Conservation (phyloP, 2,797 vertebrate genomes). For the Paedocypris micromegethes region DNA sequence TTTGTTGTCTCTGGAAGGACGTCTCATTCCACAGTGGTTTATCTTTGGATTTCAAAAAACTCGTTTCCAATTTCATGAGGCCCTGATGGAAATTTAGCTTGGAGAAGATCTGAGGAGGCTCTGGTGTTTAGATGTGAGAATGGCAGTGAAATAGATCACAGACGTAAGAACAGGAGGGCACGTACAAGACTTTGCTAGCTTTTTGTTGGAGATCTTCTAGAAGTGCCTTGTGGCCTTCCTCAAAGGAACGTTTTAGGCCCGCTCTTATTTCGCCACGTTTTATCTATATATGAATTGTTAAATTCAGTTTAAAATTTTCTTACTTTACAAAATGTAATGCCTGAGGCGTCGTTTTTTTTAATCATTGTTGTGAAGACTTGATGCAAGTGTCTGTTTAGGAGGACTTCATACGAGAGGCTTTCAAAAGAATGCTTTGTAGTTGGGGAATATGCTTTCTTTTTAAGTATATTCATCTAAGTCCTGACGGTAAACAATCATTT, state of each 20-base stretch:
- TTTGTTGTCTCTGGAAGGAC: slow-evolving; percentile 46
- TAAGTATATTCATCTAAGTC: slow-evolving; percentile 12
- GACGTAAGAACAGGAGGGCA: slow-evolving; percentile 13
- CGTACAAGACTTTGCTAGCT: slow-evolving; percentile 30
- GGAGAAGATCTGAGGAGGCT: slow-evolving; percentile 19
- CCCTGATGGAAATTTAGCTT: slow-evolving; percentile 37
- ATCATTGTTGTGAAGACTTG: slow-evolving; percentile 14
- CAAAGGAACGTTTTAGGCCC: no score
- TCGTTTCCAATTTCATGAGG: slow-evolving; percentile 34
- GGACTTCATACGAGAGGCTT: slow-evolving; percentile 2
- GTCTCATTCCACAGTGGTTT: slow-evolving; percentile 43
- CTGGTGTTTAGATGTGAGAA: slow-evolving; percentile 29
- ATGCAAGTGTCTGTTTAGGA: slow-evolving; percentile 16
- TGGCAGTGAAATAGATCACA: slow-evolving; percentile 29
- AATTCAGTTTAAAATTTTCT: not conserved
- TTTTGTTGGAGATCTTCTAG: not conserved
- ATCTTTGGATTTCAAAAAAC: slow-evolving; percentile 38
- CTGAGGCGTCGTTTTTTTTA: slow-evolving; percentile 23
- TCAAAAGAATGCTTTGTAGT: slow-evolving; percentile 10
- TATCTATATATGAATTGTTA: slow-evolving; percentile 37
- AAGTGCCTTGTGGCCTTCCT: no score
- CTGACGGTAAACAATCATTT: slow-evolving; percentile 24
- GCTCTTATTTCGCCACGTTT: no score
- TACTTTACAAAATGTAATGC: slow-evolving; percentile 38
- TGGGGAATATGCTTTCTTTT: slow-evolving; percentile 17